Percentiles rank a stretch among this genome's conserved stretches.
Conservation (phyloP, 2,888 invertebrate genomes). For the Mythimna vitellina region DNA sequence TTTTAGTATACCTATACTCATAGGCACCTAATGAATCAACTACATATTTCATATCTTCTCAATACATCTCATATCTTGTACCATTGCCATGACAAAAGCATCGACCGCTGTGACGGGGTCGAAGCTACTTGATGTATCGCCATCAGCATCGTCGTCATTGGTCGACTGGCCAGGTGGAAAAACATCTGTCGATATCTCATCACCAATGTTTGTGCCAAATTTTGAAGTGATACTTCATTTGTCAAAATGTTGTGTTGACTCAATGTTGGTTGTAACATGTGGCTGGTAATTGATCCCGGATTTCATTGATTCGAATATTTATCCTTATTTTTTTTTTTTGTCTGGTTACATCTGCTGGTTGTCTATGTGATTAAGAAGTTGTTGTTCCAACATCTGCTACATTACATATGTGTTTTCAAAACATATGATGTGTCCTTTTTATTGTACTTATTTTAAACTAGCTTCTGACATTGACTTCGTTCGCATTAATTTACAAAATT, state of each 20-base stretch:
- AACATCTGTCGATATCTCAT: slow-evolving; percentile 60
- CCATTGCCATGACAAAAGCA: slow-evolving; percentile 68
- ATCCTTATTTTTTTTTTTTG: slow-evolving; percentile 14
- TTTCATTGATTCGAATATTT: slow-evolving; percentile 24
- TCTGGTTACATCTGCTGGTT: slow-evolving; percentile 37
- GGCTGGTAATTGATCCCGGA: slow-evolving; percentile 33
- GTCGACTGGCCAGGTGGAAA: slow-evolving; percentile 55
- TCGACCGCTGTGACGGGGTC: slow-evolving; percentile 68
- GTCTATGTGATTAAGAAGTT: slow-evolving; percentile 16
- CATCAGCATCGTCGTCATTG: slow-evolving; percentile 56
- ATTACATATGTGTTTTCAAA: slow-evolving; percentile 1
- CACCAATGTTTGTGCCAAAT: slow-evolving; percentile 33
- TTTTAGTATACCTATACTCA: not conserved
- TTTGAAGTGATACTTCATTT: slow-evolving; percentile 17
- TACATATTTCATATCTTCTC: slow-evolving; percentile 15
- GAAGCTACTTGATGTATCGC: slow-evolving; percentile 65
- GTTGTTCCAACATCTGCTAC: slow-evolving; percentile 32
- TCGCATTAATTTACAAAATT: too few species aligned
- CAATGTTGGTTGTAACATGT: slow-evolving; percentile 16
- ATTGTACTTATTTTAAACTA: too few species aligned
- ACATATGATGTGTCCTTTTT: not conserved
- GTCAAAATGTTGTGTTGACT: slow-evolving; percentile 28
- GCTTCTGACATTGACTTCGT: not conserved
- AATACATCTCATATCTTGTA: slow-evolving; percentile 44
- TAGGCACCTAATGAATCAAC: slow-evolving; percentile 24